Evolutionary conservation across 2,888 invertebrate genomes (phyloP).

Genomic region (Zele albiditarsus): DNA sequence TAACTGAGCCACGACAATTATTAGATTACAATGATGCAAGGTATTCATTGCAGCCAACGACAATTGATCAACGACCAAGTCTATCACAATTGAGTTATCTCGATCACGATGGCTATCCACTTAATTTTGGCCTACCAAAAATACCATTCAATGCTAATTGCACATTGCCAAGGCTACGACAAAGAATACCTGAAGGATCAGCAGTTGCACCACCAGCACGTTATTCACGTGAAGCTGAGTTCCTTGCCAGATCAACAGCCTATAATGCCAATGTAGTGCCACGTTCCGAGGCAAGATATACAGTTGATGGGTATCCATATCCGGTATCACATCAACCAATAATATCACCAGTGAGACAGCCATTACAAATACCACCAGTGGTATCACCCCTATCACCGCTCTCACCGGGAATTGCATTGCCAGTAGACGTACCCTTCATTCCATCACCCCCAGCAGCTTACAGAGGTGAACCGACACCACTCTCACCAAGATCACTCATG

Average conservation of each 20-base stretch:
- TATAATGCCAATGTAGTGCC: slow-evolving; percentile 70
- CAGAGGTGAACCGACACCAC: slow-evolving; percentile 76
- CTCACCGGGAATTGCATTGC: slow-evolving; percentile 53
- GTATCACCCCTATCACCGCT: slow-evolving; percentile 62
- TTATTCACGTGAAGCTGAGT: slow-evolving; percentile 80
- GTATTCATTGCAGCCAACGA: slow-evolving; percentile 59
- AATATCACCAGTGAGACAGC: slow-evolving; percentile 72
- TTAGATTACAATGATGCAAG: slow-evolving; percentile 63
- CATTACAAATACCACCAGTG: slow-evolving; percentile 56
- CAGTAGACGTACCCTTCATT: slow-evolving; percentile 75
- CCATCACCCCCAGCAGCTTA: slow-evolving; percentile 83
- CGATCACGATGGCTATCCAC: slow-evolving; percentile 85
- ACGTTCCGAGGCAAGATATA: slow-evolving; percentile 76
- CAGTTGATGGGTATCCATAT: slow-evolving; percentile 86
- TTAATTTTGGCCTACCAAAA: slow-evolving; percentile 85
- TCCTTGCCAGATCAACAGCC: slow-evolving; percentile 75
- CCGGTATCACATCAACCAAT: slow-evolving; percentile 69
- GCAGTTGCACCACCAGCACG: slow-evolving; percentile 76
- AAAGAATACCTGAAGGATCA: slow-evolving; percentile 73
- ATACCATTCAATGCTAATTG: slow-evolving; percentile 77
- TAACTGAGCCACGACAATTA: slow-evolving; percentile 54
- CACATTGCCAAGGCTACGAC: slow-evolving; percentile 82
- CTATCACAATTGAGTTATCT: slow-evolving; percentile 75
- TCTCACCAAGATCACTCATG: slow-evolving; percentile 58
- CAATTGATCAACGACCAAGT: slow-evolving; percentile 59